phyloP scores from a whole-genome alignment of 2,797 vertebrate genomes.

The Fistularia tabacaria region DNA sequence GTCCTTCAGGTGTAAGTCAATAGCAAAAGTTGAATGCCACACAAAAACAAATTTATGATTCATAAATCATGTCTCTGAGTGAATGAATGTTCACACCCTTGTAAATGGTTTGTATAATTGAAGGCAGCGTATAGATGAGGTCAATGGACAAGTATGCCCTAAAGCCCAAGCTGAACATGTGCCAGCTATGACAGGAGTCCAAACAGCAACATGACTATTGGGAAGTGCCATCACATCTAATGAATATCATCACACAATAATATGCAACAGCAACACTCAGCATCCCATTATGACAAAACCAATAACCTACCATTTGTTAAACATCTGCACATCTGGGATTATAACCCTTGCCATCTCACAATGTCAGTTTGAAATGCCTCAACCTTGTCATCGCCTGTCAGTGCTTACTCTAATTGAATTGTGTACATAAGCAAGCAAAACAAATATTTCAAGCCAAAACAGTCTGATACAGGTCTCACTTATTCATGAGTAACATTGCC shows the following conservation, averaged over 20 bases:
- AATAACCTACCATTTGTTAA: constrained; percentile 53
- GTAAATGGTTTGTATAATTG: too few relatives aligned
- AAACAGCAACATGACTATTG: constrained; percentile 57
- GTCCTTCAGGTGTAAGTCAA: too few relatives aligned
- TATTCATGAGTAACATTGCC: constrained; percentile 22
- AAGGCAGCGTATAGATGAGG: too few relatives aligned
- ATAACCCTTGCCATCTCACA: constrained; percentile 17
- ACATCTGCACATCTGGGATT: constrained; percentile 33
- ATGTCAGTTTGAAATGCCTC: constrained; percentile 32
- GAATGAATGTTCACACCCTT: too few relatives aligned
- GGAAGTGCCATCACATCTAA: constrained; percentile 50
- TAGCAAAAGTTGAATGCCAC: too few relatives aligned
- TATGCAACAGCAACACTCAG: constrained; percentile 12
- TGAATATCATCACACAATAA: constrained; percentile 54
- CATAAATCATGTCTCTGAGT: too few relatives aligned
- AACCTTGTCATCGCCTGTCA: constrained; percentile 48
- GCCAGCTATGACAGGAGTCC: constrained; percentile 55
- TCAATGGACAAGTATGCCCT: constrained; percentile 39
- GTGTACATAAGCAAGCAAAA: constrained; percentile 18
- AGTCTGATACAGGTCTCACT: constrained; percentile 12
- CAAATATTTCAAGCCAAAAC: constrained; percentile 26
- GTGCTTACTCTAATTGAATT: constrained; percentile 22
- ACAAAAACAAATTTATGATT: too few relatives aligned
- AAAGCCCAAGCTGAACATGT: constrained; percentile 42
- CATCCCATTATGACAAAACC: constrained; percentile 48